Base-by-base conservation (phyloP, 1,140 invertebrate species). In the Drosophila kohkoa region DNA sequence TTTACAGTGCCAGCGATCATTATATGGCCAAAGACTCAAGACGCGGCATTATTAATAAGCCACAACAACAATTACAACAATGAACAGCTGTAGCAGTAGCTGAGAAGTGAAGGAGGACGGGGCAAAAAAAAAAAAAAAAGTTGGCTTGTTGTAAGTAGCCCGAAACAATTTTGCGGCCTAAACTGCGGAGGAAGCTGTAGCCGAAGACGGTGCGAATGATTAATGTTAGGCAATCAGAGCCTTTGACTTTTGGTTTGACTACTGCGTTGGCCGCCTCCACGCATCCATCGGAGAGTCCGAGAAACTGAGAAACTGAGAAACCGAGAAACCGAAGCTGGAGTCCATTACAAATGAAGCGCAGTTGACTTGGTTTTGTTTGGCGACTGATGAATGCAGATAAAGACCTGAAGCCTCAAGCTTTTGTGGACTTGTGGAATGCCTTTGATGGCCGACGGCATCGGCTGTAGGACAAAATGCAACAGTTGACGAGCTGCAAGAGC, bases 371-470 rank as follows among this genome's bases (percentile, higher is more conserved):
- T 75, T 75, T 75, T 75, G 72, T 75, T 75, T 75, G 83, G 83
- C 83, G 80, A 88, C 83, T 87, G 83, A 87, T 86, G 82, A 87
- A 87, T 82, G 83, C 82, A 88, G 82, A 86, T 86, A 86, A 86
- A 86, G 81, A 71, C 32, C 49, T 32, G 45, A 41, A 58, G 7
- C 16, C 71, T 54, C 35, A 38, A 41, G 38, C 43, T 38, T 11
- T 10, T 45, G 43, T 20, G 32, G 43, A 25, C 20, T 38, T 45
- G n/a, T 58, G 82, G 82, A 86, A 86, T 86, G 83, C 76, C 83
- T 86, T 86, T 86, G 82, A 86, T 62, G 81, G 71, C 72, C 67
- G 35, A 41, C 63, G 38, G 79, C 67, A 15, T 41, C 63, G 38
- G 79, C 79, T 63, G 79, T 82, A 55, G 82, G 82, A 86, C 82